A percentile compares a stretch with the other conserved stretches of the same genome.
Conservation (phyloP, 2,888 invertebrate genomes). For the Melieria picta region DNA sequence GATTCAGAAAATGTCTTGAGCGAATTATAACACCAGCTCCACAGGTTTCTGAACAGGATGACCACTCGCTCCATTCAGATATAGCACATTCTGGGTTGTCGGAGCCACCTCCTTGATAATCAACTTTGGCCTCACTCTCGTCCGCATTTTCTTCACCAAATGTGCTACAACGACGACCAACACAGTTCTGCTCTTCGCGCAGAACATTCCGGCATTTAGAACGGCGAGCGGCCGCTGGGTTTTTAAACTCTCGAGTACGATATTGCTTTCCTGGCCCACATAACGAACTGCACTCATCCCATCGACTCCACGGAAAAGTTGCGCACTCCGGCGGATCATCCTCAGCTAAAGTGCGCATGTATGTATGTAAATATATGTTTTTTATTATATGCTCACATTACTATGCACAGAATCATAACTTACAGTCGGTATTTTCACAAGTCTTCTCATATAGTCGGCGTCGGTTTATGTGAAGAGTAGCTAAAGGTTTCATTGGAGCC, state of each 20-base stretch:
- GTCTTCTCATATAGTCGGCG: conserved; percentile 84
- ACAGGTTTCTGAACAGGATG: conserved; percentile 79
- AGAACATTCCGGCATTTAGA: conserved; percentile 56
- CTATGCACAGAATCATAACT: background rate
- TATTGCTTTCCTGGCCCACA: conserved; percentile 68
- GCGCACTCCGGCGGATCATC: conserved; percentile 63
- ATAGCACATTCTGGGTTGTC: conserved; percentile 74
- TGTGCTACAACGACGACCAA: conserved; percentile 60
- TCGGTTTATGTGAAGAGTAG: conserved; percentile 81
- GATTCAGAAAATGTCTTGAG: conserved; percentile 73
- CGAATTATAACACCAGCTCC: conserved; percentile 78
- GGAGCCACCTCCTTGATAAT: conserved; percentile 51
- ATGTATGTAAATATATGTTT: background rate
- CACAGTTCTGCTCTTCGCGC: conserved; percentile 64
- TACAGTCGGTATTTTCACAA: conserved; percentile 69
- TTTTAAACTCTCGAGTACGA: conserved; percentile 61
- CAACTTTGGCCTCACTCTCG: conserved; percentile 41
- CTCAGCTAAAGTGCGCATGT: conserved; percentile 53
- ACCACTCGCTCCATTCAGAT: conserved; percentile 82
- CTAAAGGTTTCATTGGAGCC: conserved; percentile 87
- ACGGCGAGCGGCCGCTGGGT: conserved; percentile 56
- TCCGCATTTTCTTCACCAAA: conserved; percentile 56
- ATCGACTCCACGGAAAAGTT: conserved; percentile 67
- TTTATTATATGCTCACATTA: too few relatives aligned
- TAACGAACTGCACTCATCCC: conserved; percentile 68